A percentile compares a stretch with the other conserved stretches of the same genome.
Evolutionary conservation across 2,113 vertebrate species (phyloP).

Genomic region (Pitta sordida): DNA sequence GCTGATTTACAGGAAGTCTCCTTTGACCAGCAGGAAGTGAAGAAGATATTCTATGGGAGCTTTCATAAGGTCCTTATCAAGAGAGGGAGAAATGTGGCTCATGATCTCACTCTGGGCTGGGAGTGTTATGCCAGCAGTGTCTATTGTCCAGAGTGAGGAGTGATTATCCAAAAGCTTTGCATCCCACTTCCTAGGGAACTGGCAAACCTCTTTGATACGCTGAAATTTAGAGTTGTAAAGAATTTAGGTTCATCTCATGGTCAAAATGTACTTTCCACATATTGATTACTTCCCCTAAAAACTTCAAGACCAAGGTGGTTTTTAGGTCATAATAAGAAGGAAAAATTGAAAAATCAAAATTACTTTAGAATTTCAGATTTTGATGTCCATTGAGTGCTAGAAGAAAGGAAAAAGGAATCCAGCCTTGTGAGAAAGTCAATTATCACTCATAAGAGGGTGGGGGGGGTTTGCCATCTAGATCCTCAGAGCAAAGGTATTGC

Average conservation of each 20-base stretch:
- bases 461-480: rapidly evolving
- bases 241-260: neutral
- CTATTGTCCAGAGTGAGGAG: neutral
- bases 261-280: neutral
- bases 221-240: neutral
- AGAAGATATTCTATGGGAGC: slow-evolving; percentile 91
- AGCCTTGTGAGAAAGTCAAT: neutral
- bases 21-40: slow-evolving; percentile 87
- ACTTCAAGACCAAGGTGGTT: neutral
- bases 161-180: neutral
- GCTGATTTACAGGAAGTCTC: slow-evolving; percentile 85
- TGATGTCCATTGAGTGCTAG: neutral
- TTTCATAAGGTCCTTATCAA: slow-evolving; percentile 88
- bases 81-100: neutral
- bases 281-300: neutral
- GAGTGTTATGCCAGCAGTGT: neutral
- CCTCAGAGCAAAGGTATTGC: neutral
- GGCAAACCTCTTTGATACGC: neutral
- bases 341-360: neutral
- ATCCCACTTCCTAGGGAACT: neutral
- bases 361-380: neutral
- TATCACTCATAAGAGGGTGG: neutral
- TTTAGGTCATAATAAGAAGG: neutral
- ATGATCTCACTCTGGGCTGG: neutral
- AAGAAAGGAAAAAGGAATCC: neutral